Evolutionary conservation across 64 coral and sea anemone species (phyloP), one percentile per base, ranked within the genome.

Genomic region (Actinia tenebrosa): DNA sequence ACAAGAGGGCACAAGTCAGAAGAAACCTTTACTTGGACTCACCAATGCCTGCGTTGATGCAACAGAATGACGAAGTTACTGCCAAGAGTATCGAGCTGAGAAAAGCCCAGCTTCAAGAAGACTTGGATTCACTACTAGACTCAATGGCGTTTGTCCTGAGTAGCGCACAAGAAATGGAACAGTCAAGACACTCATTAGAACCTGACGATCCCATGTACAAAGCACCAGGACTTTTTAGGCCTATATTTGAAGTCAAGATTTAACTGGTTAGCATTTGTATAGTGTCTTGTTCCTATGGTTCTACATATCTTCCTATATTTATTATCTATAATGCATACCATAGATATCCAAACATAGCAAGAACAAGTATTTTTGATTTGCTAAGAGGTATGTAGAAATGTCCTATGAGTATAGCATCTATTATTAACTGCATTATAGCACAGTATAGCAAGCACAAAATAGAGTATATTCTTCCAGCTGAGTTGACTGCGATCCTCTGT

Each of bases 181-280:
- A 56, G 68, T 62, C 53, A 5, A 17, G 66, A 84, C 52, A 56
- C 14, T 45, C 25, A 20, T 58, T 81, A 78, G 75, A 80, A 60
- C 23, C 78, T 58, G 66, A 82, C 4, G 90, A 87, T 52, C 17
- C 85, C 27, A 18, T 83, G 47, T 96, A 96, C 79, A 83, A 80
- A 47, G 87, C 94, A 4, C 94, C 94, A 9, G 88, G 84, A 26
- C 92, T 96, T 85, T 96, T 90, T 84, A 96, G 91, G 82, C 94
- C 94, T 59, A 90, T 96, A 59, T 96, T 96, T 80, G 94, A 96
- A 92, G 94, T 96, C 26, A 96, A 90, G 79, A 96, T 96, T 93
- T 96, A 79, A 96, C n/a, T 26, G 69, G 14, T 42, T 42, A 42
- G 10, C 69, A 75, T 75, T 75, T 75, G 27, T 75, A 75, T 30